Conservation (phyloP, 2,797 vertebrate species). For the Odontamblyopus rebecca region DNA sequence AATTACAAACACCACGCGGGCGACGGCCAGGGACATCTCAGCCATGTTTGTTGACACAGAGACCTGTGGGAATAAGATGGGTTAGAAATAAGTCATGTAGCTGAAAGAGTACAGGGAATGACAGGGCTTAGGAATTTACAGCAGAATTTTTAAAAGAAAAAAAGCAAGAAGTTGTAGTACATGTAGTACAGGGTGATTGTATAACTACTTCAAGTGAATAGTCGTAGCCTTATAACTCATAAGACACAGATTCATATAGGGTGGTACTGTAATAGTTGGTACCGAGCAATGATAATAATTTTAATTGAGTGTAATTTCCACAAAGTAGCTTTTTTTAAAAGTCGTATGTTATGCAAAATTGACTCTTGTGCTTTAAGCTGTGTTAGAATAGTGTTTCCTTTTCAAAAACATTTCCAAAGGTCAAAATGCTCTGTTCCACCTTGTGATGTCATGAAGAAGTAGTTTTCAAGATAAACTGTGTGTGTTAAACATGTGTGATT, state of each 20-base stretch:
- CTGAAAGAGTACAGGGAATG: not conserved
- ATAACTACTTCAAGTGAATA: not conserved
- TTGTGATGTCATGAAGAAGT: too few relatives aligned
- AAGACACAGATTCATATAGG: not conserved
- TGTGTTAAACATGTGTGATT: too few relatives aligned
- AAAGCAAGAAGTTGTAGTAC: not conserved
- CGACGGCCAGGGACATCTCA: slow-evolving; percentile 96
- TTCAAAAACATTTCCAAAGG: too few relatives aligned
- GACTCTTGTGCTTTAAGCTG: too few relatives aligned
- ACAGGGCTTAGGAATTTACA: slow-evolving; percentile 1
- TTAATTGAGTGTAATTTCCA: too few relatives aligned
- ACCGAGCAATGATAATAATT: too few relatives aligned
- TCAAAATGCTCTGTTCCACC: too few relatives aligned
- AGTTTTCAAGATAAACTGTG: too few relatives aligned
- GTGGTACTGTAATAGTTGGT: not conserved
- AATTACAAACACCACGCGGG: slow-evolving; percentile 97
- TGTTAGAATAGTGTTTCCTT: too few relatives aligned
- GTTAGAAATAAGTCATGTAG: slow-evolving; percentile 36
- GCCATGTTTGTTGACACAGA: slow-evolving; percentile 99
- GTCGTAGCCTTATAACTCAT: not conserved
- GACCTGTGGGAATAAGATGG: slow-evolving; percentile 79
- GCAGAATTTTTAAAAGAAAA: not conserved
- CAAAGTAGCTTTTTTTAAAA: too few relatives aligned
- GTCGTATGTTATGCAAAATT: too few relatives aligned
- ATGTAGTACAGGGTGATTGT: not conserved